Percentiles rank a stretch among this genome's conserved stretches.
These are phyloP conservation scores for Calliscelio sp. DNA, from an alignment of 2,888 invertebrate genomes.

Conservation along the genomic window DNA sequence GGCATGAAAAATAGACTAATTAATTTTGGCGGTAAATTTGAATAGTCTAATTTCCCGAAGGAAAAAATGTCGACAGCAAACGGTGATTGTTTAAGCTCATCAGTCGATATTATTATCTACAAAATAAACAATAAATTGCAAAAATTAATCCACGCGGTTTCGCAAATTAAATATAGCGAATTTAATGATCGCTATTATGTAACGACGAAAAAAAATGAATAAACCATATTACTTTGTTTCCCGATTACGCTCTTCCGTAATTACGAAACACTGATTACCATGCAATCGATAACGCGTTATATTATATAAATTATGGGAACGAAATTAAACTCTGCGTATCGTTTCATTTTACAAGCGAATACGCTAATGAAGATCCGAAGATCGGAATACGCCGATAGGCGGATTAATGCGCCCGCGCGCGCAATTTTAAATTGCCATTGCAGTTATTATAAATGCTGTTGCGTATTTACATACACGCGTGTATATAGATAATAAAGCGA, in stretches of 20 bases:
- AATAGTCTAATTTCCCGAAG: too few relatives aligned
- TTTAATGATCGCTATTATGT: constrained; percentile 35
- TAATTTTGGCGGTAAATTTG: too few relatives aligned
- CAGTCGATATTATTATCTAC: too few relatives aligned
- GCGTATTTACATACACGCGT: neutral
- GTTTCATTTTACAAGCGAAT: constrained; percentile 59
- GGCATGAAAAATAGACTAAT: too few relatives aligned
- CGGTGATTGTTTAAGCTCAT: too few relatives aligned
- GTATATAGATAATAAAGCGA: constrained; percentile 19
- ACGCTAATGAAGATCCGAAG: constrained; percentile 48
- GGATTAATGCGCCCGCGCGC: constrained; percentile 26
- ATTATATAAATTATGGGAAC: constrained; percentile 67
- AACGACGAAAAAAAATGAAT: constrained; percentile 52
- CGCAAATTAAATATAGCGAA: constrained; percentile 16
- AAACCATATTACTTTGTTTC: constrained; percentile 56
- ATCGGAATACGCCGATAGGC: constrained; percentile 32
- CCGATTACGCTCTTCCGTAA: constrained; percentile 54
- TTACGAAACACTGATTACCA: constrained; percentile 62
- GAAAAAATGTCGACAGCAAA: too few relatives aligned
- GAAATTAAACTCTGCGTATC: constrained; percentile 57
- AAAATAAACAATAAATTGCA: too few relatives aligned
- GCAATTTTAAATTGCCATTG: constrained; percentile 23
- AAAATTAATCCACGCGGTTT: constrained; percentile 13
- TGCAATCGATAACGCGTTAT: constrained; percentile 67
- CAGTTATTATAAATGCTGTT: constrained; percentile 23